Evolutionary conservation across 2,888 invertebrate genomes (phyloP).

Genomic region (Phaedon cochleariae): DNA sequence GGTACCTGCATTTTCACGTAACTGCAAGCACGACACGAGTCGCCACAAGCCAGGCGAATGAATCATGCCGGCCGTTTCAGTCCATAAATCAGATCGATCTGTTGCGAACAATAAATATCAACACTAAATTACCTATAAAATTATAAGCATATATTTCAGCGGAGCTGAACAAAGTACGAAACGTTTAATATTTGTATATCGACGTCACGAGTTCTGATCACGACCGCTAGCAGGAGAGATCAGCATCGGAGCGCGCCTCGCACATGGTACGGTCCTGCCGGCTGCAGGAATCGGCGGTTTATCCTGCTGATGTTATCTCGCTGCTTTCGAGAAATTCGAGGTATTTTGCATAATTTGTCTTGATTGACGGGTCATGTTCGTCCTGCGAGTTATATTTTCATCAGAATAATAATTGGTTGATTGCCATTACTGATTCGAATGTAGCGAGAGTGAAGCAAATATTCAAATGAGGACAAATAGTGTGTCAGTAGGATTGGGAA

Average conservation of each 20-base stretch:
- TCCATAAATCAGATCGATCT: conserved; percentile 53
- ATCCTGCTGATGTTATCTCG: conserved; percentile 22
- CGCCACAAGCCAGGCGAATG: conserved; percentile 30
- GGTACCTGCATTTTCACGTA: background rate
- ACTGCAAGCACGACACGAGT: background rate
- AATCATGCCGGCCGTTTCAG: conserved; percentile 46
- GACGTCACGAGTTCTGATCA: conserved; percentile 58
- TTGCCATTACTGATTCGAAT: background rate
- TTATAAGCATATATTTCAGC: conserved; percentile 60
- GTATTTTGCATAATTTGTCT: conserved; percentile 18
- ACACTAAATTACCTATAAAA: conserved; percentile 60
- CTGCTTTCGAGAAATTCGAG: background rate
- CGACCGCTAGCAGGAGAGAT: conserved; percentile 41
- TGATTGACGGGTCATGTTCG: conserved; percentile 13
- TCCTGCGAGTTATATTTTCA: background rate
- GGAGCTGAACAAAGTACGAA: conserved; percentile 57
- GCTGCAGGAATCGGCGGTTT: conserved; percentile 10
- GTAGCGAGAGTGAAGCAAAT: background rate
- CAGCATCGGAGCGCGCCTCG: conserved; percentile 20
- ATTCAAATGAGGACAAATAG: too few species aligned
- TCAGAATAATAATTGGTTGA: background rate
- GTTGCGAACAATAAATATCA: conserved; percentile 53
- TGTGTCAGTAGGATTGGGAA: too few species aligned
- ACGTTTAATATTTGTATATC: conserved; percentile 62
- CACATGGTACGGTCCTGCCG: conserved; percentile 12